Evolutionary conservation across 2,113 vertebrate species (phyloP).

Genomic region (Burhinus bistriatus): DNA sequence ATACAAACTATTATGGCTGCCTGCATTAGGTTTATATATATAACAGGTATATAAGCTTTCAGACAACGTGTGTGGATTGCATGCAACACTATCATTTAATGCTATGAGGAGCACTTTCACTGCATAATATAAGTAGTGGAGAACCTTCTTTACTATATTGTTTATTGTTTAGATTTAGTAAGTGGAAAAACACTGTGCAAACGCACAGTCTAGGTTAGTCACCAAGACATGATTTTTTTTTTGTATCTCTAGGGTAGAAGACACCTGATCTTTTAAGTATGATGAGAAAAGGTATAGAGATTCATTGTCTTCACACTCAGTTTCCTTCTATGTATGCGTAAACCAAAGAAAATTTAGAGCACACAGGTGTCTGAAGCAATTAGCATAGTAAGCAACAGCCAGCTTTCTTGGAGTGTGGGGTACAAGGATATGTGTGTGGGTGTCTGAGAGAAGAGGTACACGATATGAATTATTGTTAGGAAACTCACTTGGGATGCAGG

Average conservation of each 20-base stretch:
- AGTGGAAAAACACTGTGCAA: neutral
- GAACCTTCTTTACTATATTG: neutral
- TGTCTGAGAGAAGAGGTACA: neutral
- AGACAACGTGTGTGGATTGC: slow-evolving; percentile 23
- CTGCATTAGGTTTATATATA: slow-evolving; percentile 43
- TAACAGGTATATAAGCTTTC: slow-evolving; percentile 37
- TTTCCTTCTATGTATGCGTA: neutral
- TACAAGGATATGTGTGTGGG: neutral
- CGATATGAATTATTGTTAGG: neutral
- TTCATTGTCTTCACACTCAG: neutral
- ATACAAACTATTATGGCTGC: slow-evolving; percentile 29
- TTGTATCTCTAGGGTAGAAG: neutral
- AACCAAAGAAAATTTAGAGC: neutral
- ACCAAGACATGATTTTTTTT: neutral
- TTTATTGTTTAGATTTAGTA: slow-evolving; percentile 11
- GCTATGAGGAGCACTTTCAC: neutral
- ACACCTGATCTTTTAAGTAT: neutral
- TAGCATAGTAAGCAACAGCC: neutral
- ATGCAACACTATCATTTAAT: neutral
- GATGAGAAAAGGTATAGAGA: neutral
- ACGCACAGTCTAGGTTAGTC: neutral
- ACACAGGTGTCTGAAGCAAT: neutral
- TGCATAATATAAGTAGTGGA: neutral
- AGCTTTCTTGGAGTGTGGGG: neutral
- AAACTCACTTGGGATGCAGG: neutral